Evolutionary conservation across 2,888 invertebrate genomes (phyloP), one percentile per base, ranked within the genome.

Genomic region (Rhingia campestris): DNA sequence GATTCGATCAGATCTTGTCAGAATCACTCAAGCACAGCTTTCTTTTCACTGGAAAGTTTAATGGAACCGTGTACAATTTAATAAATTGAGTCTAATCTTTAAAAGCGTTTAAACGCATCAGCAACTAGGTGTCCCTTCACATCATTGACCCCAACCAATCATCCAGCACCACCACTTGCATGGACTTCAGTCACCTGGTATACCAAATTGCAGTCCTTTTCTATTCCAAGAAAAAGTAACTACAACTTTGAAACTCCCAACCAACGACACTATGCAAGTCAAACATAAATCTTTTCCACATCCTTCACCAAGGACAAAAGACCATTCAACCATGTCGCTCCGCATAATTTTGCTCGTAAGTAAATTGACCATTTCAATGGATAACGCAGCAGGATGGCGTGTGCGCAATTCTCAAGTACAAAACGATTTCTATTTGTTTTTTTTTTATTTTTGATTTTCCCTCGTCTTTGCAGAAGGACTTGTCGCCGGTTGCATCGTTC

Each of bases 281-380:
- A 64, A 47, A 59, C 75, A 67, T 77, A 82, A 76, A 76, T 76
- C 76, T 45, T 61, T 73, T 79, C 35, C 56, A 79, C 66, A 82
- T 74, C 80, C 84, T 80, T 80, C 74, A 69, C 58, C 80, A 84
- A 80, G 84, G 80, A 84, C 81, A 77, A 86, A 86, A 74, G 81
- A 86, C 72, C 69, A 77, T 86, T 77, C 86, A 81, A 86, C 81
- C 81, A 76, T 67, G 85, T 81, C 81, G 64, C 80, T 75, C 77
- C 70, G 75, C 80, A 84, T 80, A 80, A 80, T 79, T 80, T 67
- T 56, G 45, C 12, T 76, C 75, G 70, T 81, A 85, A 81, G 80
- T 85, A 85, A 81, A 85, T 85, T 85, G 85, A 85, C 85, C 85
- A 67, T 81, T 85, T 76, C 72, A 45, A 75, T 66, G 49, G 79